phyloP scores from a whole-genome alignment of 37 sponge, comb jelly and placozoan species.

The Halisarca cf. caerulea region DNA sequence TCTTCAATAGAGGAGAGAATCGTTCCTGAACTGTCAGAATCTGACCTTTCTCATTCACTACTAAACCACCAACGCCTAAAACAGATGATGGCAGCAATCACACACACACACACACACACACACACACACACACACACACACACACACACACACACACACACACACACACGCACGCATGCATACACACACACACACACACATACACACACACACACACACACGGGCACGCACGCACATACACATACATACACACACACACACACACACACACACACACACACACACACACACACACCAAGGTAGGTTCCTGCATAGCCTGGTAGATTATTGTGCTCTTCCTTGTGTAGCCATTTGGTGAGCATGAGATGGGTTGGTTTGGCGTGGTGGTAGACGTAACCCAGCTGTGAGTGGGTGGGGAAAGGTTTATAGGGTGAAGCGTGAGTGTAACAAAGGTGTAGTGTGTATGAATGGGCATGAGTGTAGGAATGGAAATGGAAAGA shows the following conservation, averaged over 20 bases:
- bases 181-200: too few species aligned
- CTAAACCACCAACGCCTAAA: slow-evolving; percentile 85
- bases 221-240: too few species aligned
- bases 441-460: background rate
- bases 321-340: slow-evolving; percentile 58
- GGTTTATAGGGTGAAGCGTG: background rate
- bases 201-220: too few species aligned
- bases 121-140: background rate
- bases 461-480: background rate
- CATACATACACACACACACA: background rate
- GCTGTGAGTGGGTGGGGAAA: slow-evolving; percentile 19
- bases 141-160: background rate
- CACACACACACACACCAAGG: slow-evolving; percentile 56
- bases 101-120: background rate
- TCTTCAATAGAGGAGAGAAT: background rate
- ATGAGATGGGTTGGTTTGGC: slow-evolving; percentile 63
- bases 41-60: slow-evolving; percentile 78
- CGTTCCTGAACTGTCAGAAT: slow-evolving; percentile 78
- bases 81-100: background rate
- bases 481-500: too few species aligned
- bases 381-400: slow-evolving; percentile 82
- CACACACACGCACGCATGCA: too few species aligned
- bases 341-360: slow-evolving; percentile 81
- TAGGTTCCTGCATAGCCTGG: slow-evolving; percentile 80
- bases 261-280: too few species aligned